Evolutionary conservation across 2,113 vertebrate genomes (phyloP), one percentile per base, ranked within the genome.

Genomic region (Nycticebus coucang): DNA sequence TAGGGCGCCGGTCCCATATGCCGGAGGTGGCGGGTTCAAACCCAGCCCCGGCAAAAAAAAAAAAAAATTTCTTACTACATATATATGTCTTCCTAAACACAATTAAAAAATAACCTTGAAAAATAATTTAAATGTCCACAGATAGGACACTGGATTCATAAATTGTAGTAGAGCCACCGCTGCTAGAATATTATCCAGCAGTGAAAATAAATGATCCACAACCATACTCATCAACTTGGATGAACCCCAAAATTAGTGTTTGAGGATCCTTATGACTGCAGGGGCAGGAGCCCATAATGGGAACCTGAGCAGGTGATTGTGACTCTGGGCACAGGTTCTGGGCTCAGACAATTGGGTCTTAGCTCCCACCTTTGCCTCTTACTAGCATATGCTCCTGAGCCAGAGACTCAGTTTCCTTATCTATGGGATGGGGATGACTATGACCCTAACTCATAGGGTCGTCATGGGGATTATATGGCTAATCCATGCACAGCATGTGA

Each of bases 41-140:
- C n/a, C n/a, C n/a, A n/a, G n/a, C n/a, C n/a, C n/a, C n/a, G n/a
- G n/a, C n/a, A n/a, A n/a, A n/a, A n/a, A n/a, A n/a, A n/a, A n/a
- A n/a, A 69, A 59, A 79, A 89, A 24, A 22, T 53, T 0, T 11
- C 41, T 72, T 41, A 17, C 11, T 9, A 53, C 1, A 0, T 74
- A 26, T 33, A 7, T 17, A 30, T 10, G 50, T 33, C 8, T 60
- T 75, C 6, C 41, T 50, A 33, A 62, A 78, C 64, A 72, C n/a
- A 64, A 62, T 59, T 30, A 2, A 53, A 59, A 87, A 82, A 21
- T 57, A 24, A 45, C n/a, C 87, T 62, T 50, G 77, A 50, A 71
- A 71, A 15, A 24, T 35, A 8, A 72, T 59, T n/a, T 30, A n/a
- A 0, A 0, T 45, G 55, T 2, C 78, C 14, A 0, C n/a, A 2